These are phyloP conservation scores for Papilio xuthus DNA, from an alignment of 1,140 invertebrate genomes.

Conservation along the genomic window DNA sequence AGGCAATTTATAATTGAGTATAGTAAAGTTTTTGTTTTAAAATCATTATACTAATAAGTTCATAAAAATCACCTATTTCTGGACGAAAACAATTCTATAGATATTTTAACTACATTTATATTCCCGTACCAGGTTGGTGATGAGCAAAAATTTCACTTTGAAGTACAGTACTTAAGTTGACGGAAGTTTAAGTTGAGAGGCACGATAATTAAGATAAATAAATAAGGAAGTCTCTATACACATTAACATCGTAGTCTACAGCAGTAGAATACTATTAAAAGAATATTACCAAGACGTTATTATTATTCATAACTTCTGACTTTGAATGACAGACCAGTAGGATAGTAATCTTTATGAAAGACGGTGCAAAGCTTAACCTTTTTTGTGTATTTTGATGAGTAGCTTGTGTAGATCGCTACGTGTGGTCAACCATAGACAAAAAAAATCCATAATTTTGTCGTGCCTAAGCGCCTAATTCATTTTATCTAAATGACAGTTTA, in stretches of 20 bases:
- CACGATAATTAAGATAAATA: neutral
- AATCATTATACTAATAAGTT: too few species aligned
- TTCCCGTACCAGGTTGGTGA: too few species aligned
- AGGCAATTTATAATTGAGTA: too few species aligned
- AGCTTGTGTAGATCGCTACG: neutral
- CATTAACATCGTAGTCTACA: neutral
- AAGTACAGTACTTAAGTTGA: neutral
- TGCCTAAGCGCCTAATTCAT: neutral
- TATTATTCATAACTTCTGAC: neutral
- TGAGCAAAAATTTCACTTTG: too few species aligned
- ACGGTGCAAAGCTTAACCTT: neutral
- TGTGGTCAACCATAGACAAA: neutral
- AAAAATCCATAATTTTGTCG: neutral
- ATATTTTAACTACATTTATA: too few species aligned
- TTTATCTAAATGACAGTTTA: conserved; percentile 5
- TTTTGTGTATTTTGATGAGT: neutral
- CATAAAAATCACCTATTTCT: too few species aligned
- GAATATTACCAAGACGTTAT: too few species aligned
- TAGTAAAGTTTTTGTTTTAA: too few species aligned
- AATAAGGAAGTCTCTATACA: neutral
- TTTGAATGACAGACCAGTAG: neutral
- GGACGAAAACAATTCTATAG: too few species aligned
- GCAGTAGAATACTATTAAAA: too few species aligned
- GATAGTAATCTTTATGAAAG: neutral
- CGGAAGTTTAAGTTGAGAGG: neutral